Percentiles rank a stretch among this genome's conserved stretches.
Conservation (phyloP, 1,140 invertebrate species). For the Euborellia annulipes region DNA sequence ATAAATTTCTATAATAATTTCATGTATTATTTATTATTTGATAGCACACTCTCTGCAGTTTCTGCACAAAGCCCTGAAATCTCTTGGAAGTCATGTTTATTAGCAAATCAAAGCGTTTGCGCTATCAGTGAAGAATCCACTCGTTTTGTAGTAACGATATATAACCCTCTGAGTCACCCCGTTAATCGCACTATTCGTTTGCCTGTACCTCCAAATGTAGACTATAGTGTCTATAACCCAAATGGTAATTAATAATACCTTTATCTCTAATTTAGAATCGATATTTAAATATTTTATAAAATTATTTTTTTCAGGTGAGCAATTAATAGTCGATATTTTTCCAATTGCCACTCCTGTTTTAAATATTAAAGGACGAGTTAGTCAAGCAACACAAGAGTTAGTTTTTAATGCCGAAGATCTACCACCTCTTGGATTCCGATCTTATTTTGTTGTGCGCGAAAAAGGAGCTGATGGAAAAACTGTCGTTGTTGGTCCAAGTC, state of each 20-base stretch:
- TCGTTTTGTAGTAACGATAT: conserved; percentile 26
- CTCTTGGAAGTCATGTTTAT: conserved; percentile 34
- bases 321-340: conserved; percentile 39
- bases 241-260: conserved; percentile 12
- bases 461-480: no score
- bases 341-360: conserved; percentile 39
- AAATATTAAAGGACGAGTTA: conserved; percentile 43
- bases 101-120: conserved; percentile 42
- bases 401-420: conserved; percentile 30
- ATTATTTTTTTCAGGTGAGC: conserved; percentile 18
- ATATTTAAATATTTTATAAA: conserved; percentile 1
- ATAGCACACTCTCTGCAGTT: no score
- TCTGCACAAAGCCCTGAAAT: conserved; percentile 21
- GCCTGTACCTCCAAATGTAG: conserved; percentile 23
- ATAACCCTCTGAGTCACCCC: conserved; percentile 34
- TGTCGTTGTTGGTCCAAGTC: not conserved
- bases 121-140: conserved; percentile 28
- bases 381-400: conserved; percentile 27
- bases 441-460: conserved; percentile 19
- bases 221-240: conserved; percentile 25
- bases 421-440: conserved; percentile 27
- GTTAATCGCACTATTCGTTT: conserved; percentile 25
- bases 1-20: no score
- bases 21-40: no score
- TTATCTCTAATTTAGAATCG: not conserved